Evolutionary conservation across 1,140 invertebrate species (phyloP).

Genomic region (Ylistrum balloti): DNA sequence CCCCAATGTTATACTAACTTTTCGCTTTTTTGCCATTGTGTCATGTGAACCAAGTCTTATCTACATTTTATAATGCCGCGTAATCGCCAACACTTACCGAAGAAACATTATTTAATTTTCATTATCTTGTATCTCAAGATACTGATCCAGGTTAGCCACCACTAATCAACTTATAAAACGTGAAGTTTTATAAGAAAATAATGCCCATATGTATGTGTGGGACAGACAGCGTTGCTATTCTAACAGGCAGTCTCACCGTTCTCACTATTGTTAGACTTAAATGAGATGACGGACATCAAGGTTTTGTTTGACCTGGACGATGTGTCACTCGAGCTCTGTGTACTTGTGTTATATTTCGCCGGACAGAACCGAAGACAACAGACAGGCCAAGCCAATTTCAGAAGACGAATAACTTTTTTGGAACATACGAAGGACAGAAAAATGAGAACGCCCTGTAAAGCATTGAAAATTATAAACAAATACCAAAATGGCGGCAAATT

Average conservation of each 20-base stretch:
- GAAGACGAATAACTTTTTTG: constrained; percentile 45
- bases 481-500: constrained; percentile 75
- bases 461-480: constrained; percentile 81
- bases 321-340: neutral
- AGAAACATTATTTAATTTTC: no score
- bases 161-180: no score
- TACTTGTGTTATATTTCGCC: neutral
- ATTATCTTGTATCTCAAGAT: no score
- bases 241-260: neutral
- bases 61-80: no score
- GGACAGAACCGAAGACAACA: neutral
- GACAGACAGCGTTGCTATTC: no score
- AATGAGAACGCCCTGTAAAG: constrained; percentile 79
- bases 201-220: no score
- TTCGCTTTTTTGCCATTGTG: no score
- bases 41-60: no score
- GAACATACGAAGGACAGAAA: constrained; percentile 64
- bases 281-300: neutral
- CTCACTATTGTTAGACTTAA: neutral
- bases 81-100: no score
- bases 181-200: no score
- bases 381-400: neutral
- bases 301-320: neutral
- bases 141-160: no score
- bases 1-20: no score